Evolutionary conservation across 2,113 vertebrate species (phyloP).

Genomic region (Pollimyrus isidori): DNA sequence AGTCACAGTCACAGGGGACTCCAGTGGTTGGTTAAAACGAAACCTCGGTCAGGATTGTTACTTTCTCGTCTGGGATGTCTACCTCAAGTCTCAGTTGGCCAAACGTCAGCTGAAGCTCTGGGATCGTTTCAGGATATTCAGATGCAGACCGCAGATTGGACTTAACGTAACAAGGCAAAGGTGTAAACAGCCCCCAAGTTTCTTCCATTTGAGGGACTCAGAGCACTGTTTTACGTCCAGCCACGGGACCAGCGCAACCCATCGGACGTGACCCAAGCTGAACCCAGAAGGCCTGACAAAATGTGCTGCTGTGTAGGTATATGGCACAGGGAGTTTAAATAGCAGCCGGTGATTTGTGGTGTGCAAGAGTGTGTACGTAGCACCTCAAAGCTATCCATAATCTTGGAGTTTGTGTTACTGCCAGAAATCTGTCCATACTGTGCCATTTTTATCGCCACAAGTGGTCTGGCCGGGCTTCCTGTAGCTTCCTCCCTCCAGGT

Average conservation of each 20-base stretch:
- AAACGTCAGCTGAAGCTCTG: not conserved
- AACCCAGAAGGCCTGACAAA: not conserved
- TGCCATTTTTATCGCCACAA: not conserved
- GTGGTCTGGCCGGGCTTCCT: not conserved
- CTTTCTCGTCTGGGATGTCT: not conserved
- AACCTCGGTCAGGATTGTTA: not conserved
- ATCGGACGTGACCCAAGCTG: not conserved
- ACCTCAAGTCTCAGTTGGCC: not conserved
- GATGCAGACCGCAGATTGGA: not conserved
- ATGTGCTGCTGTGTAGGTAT: not conserved
- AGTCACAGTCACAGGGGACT: not conserved
- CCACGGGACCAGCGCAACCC: not conserved
- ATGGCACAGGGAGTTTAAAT: not conserved
- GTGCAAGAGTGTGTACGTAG: not conserved
- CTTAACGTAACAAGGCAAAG: not conserved
- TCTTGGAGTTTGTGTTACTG: not conserved
- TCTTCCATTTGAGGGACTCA: not conserved
- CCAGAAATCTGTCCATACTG: not conserved
- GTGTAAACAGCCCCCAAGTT: not conserved
- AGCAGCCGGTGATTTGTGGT: not conserved
- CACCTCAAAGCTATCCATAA: not conserved
- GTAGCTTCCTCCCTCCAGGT: not conserved
- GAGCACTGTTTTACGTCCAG: not conserved
- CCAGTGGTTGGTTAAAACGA: not conserved
- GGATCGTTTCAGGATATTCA: not conserved